Base-by-base conservation (phyloP, 2,888 invertebrate species). In the Marasmarcha lunaedactyla region DNA sequence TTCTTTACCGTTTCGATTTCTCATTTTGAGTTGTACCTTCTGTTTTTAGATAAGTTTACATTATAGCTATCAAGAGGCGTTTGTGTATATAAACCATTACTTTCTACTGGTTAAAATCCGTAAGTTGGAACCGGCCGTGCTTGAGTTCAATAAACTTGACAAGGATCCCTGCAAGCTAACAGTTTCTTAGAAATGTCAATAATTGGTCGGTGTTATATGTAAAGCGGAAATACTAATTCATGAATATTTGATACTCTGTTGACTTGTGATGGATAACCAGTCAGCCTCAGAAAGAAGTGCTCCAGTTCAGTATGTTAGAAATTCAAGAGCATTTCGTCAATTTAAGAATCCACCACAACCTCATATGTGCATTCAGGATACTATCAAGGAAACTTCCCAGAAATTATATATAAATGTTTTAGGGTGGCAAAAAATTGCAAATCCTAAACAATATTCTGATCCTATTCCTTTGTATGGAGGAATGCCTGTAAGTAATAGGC, bases 291-390 rank as follows among this genome's bases (percentile, higher is more conserved):
- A 83, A 44, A 69, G 71, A 51, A 65, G 78, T 55, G 55, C 71
- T 38, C 87, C 87, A 33, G 71, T 86, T 38, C 86, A 85, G 54
- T 84, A 85, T 69, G 85, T 85, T 46, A 78, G 87, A 30, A 84
- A 84, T 41, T 87, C 87, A 15, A 70, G 88, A 56, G 87, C 87
- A 45, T 88, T 87, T 62, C 85, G 89, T 40, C 86, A 88, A 54
- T 90, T 90, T 50, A 90, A 89, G 63, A 90, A 90, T 66, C 90
- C 90, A 37, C 90, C 90, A 1, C 90, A 90, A 49, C 90, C 90
- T 9, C 90, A 90, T 67, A 90, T 90, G 90, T 90, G 91, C 64
- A 87, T 90, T 54, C 86, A 86, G 51, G 88, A 87, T 46, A 84
- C 85, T 5, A 84, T 90, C 60, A 86, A 85, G 48, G 86, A 86